Evolutionary conservation across 2,888 invertebrate species (phyloP), one percentile per base, ranked within the genome.

Genomic region (Diachrysia chrysitis): DNA sequence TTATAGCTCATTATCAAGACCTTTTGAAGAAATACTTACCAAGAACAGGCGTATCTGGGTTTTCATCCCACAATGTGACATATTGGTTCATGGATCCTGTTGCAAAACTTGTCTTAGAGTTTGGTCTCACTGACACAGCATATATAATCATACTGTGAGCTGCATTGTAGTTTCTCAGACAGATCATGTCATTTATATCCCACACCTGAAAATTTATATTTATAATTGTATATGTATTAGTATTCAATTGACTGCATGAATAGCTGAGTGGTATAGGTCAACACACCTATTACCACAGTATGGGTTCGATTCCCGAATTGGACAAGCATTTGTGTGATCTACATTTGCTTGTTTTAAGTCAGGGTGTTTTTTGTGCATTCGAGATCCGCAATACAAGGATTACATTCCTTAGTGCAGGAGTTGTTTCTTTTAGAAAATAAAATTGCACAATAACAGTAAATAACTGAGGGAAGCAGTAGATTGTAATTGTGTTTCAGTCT

Each of bases 61-160:
- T 88, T 17, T 93, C 91, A 88, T 96, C 96, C 96, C 96, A 96
- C 29, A 96, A 77, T 58, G 95, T 93, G 46, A 96, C 89, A 82
- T 89, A 91, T 63, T 94, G 93, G 87, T 96, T 96, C 85, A 95
- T 86, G 32, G 95, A 94, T 6, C 95, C 95, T 1, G 96, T 96
- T 14, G 95, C 93, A 89, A 96, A 96, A 58, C 90, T 85, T 29
- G 91, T 89, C 12, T 86, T 87, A 56, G 95, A 93, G 25, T 89
- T 85, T 3, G 95, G 94, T 76, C 94, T 93, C n/a, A 94, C 94
- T 48, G 95, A 89, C 0, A 96, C 93, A 79, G 90, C 87, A 69
- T 92, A 89, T 10, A 96, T 92, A 10, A 93, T 86, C 78, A 89
- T 89, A 25, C 90, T 90, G 78, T 96, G 96, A n/a, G 96, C 94